Evolutionary conservation across 2,797 vertebrate genomes (phyloP).

Genomic region (Pseudochirops cupreus): DNA sequence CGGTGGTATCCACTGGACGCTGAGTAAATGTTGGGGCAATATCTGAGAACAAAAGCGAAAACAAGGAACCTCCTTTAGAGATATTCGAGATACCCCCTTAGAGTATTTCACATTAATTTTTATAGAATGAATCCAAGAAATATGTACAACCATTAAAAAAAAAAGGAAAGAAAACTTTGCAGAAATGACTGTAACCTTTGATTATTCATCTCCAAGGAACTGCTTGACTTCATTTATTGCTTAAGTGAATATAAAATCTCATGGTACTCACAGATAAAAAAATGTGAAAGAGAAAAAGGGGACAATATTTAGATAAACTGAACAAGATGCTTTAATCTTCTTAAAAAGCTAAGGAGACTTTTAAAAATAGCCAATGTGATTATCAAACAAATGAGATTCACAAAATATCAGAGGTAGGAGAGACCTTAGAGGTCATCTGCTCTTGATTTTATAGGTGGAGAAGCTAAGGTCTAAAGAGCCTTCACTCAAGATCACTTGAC

Average conservation of each 20-base stretch:
- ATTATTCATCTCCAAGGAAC: conserved; percentile 71
- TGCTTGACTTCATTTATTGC: conserved; percentile 66
- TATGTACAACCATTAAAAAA: conserved; percentile 4
- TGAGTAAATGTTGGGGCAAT: conserved; percentile 89
- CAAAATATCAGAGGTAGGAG: background rate
- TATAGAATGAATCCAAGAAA: conserved; percentile 48
- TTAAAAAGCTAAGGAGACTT: conserved; percentile 78
- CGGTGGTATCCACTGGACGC: conserved; percentile 89
- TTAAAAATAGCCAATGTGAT: conserved; percentile 74
- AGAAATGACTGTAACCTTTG: conserved; percentile 66
- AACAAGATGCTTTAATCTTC: conserved; percentile 74
- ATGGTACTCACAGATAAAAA: conserved; percentile 30
- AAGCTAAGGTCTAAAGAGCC: background rate
- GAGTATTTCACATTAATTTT: conserved; percentile 37
- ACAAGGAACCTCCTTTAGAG: background rate
- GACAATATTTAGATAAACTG: conserved; percentile 76
- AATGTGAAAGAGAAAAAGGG: conserved; percentile 52
- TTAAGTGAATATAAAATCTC: conserved; percentile 69
- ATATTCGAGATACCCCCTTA: background rate
- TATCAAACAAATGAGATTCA: conserved; percentile 16
- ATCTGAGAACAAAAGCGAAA: conserved; percentile 83
- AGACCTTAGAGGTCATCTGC: background rate
- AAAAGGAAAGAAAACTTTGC: conserved; percentile 57
- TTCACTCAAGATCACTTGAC: background rate
- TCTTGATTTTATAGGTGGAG: background rate